Conservation (phyloP, 2,888 invertebrate genomes). For the Scelioninae gen. 2 region DNA sequence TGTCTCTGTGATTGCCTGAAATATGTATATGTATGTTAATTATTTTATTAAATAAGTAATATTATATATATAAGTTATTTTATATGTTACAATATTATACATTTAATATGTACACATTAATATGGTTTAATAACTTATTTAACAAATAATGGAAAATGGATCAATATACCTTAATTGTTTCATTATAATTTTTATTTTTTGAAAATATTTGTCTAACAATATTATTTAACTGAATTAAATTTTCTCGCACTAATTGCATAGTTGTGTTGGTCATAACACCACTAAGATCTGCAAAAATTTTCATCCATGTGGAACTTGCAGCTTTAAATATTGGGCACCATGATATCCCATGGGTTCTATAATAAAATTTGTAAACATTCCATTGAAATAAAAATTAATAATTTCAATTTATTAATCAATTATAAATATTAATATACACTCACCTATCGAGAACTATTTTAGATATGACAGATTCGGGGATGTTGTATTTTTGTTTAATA, state of each 20-base stretch:
- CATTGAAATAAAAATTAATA: too few species aligned
- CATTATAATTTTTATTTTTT: conserved; percentile 60
- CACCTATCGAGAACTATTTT: conserved; percentile 69
- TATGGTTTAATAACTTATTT: too few species aligned
- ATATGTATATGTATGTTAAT: not conserved
- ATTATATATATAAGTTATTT: too few species aligned
- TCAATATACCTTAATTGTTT: conserved; percentile 62
- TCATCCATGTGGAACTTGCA: conserved; percentile 72
- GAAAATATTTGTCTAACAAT: conserved; percentile 68
- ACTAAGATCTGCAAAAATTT: conserved; percentile 68
- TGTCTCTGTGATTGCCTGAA: conserved; percentile 64
- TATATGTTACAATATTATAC: too few species aligned
- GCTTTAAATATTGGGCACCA: conserved; percentile 74
- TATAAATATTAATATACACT: conserved; percentile 40
- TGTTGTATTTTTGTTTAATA: conserved; percentile 26
- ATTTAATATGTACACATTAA: too few species aligned
- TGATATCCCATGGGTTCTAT: conserved; percentile 67
- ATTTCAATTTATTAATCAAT: not conserved
- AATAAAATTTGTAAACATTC: conserved; percentile 19
- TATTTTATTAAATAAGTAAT: too few species aligned
- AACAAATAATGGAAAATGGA: too few species aligned
- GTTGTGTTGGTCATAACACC: conserved; percentile 62
- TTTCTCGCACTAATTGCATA: conserved; percentile 61
- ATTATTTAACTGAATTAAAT: conserved; percentile 65
- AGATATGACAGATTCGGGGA: conserved; percentile 56